Evolutionary conservation across 2,113 vertebrate genomes (phyloP), one percentile per base, ranked within the genome.

Genomic region (Tupaia tana): DNA sequence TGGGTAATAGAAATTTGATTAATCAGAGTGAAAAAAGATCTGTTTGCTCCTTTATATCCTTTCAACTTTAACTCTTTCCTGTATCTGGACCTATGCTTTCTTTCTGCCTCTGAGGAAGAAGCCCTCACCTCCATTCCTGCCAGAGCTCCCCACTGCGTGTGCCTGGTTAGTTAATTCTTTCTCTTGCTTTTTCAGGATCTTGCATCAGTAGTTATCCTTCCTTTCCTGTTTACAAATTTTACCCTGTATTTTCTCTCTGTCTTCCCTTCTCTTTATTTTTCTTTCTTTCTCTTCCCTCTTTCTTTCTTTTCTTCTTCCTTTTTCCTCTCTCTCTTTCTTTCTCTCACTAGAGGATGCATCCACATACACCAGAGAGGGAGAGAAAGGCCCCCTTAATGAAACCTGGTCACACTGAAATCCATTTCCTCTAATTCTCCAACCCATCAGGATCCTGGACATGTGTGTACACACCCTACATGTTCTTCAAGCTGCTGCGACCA

Each of bases 51-150:
- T 94, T 91, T 79, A 20, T 93, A 6, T 93, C 63, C 61, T 86
- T 94, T 87, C 52, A 69, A 79, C 18, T 70, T 95, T 79, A 86
- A 82, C 43, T 89, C 20, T 92, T 91, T 85, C 31, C 19, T 86
- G 2, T 78, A 82, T 92, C 34, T 73, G n/a, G 58, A 67, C 19
- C 9, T 27, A 9, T 56, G 19, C 12, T 89, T 91, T 83, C 61
- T 20, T 86, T 82, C 34, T 74, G 10, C 11, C 43, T 91, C 8
- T n/a, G n/a, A 87, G 10, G 9, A 88, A 87, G 66, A 92, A 87
- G 15, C 25, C 69, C 12, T 12, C 12, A 43, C 18, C 29, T 86
- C 43, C 29, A 31, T 83, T 94, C 52, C 31, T 81, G 43, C 10
- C 71, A 85, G 69, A 93, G 52, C 19, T 82, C 85, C 73, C n/a